Evolutionary conservation across 2,888 invertebrate genomes (phyloP).

Genomic region (Julus scandinavius): DNA sequence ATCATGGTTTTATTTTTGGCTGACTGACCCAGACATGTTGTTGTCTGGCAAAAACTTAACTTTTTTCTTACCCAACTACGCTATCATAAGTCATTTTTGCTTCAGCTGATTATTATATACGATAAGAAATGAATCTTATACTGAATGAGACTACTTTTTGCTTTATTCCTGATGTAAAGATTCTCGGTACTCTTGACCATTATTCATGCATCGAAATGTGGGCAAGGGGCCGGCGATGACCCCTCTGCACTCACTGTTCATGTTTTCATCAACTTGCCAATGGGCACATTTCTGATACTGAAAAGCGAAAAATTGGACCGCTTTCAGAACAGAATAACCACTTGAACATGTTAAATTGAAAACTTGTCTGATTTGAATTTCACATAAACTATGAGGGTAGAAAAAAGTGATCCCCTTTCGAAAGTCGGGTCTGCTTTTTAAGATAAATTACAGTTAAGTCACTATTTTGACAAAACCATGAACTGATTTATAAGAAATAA

Average conservation of each 20-base stretch:
- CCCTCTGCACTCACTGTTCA: neutral
- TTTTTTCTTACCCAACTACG: neutral
- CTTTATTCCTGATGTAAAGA: neutral
- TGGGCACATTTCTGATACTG: conserved; percentile 4
- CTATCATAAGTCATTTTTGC: neutral
- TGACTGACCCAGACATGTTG: conserved; percentile 46
- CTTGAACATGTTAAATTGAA: neutral
- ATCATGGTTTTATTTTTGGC: conserved; percentile 22
- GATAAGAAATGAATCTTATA: conserved; percentile 30
- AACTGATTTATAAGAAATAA: no score
- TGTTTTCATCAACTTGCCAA: neutral
- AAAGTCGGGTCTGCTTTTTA: no score
- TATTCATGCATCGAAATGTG: neutral
- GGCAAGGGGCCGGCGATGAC: neutral
- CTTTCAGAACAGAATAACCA: neutral
- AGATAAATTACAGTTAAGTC: no score
- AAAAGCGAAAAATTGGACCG: neutral
- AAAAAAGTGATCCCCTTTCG: neutral
- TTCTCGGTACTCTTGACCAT: neutral
- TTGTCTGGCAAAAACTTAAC: conserved; percentile 1
- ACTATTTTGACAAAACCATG: no score
- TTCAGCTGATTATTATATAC: conserved; percentile 2
- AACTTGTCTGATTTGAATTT: neutral
- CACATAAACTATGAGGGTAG: neutral
- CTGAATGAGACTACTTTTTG: neutral